Evolutionary conservation across 1,140 invertebrate genomes (phyloP).

Genomic region (Drosophila mauritiana): DNA sequence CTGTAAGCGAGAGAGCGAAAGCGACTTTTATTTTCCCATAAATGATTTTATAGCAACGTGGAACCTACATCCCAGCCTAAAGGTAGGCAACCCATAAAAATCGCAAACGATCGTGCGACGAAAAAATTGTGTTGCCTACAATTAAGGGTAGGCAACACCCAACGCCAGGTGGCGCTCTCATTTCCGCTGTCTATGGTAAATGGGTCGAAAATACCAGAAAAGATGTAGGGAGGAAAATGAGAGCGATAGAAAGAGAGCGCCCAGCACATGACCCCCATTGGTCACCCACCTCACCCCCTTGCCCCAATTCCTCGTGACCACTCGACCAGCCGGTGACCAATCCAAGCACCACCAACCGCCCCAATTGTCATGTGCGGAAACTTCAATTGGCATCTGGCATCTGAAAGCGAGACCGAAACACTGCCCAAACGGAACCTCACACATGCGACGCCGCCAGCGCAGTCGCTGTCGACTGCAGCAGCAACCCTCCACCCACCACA

Average conservation of each 20-base stretch:
- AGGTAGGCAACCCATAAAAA: constrained; percentile 38
- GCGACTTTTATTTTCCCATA: constrained; percentile 32
- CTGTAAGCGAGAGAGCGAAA: constrained; percentile 29
- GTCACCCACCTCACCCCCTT: constrained; percentile 5
- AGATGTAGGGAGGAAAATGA: background rate
- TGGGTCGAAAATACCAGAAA: background rate
- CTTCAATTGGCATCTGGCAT: constrained; percentile 65
- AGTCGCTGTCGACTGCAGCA: constrained; percentile 17
- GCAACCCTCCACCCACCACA: constrained; percentile 17
- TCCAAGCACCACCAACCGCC: constrained; percentile 60
- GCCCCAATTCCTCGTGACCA: constrained; percentile 15
- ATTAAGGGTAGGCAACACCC: background rate
- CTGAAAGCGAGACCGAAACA: constrained; percentile 10
- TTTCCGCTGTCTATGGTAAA: background rate
- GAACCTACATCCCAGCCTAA: constrained; percentile 8
- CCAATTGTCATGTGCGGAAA: constrained; percentile 64
- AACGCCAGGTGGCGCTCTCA: constrained; percentile 48
- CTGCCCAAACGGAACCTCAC: constrained; percentile 16
- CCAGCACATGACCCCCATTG: constrained; percentile 16
- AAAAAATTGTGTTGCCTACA: constrained; percentile 34
- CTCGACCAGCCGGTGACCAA: constrained; percentile 68
- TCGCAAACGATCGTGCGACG: too few relatives aligned
- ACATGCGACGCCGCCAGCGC: constrained; percentile 22
- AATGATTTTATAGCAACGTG: constrained; percentile 32
- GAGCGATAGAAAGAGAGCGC: constrained; percentile 8